Conservation (phyloP, 2,113 vertebrate genomes). For the Nesoenas mayeri region DNA sequence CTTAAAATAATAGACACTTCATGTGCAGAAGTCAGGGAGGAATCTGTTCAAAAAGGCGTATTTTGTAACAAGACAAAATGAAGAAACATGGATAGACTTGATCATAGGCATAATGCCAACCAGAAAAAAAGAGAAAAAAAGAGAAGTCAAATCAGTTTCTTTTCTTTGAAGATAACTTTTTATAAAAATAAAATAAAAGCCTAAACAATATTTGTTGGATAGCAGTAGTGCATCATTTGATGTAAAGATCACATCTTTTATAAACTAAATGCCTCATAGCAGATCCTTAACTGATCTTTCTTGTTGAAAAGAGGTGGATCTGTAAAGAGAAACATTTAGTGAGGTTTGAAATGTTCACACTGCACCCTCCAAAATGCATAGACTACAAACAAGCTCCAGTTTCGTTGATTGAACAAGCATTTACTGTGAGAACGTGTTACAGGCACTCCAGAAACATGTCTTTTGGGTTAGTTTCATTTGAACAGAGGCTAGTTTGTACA, state of each 20-base stretch:
- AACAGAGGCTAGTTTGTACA: too few species aligned
- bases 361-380: too few species aligned
- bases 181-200: background rate
- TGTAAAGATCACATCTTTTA: background rate
- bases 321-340: too few species aligned
- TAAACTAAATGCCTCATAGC: background rate
- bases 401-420: too few species aligned
- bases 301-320: too few species aligned
- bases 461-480: too few species aligned
- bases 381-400: too few species aligned
- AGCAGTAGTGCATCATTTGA: background rate
- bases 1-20: background rate
- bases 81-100: background rate
- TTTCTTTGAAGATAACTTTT: background rate
- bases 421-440: too few species aligned
- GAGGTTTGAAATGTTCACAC: too few species aligned
- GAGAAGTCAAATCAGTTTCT: background rate
- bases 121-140: background rate
- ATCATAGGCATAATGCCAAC: background rate
- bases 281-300: too few species aligned
- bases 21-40: background rate
- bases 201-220: background rate
- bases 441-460: too few species aligned
- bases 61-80: background rate
- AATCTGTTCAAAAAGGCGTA: background rate